Conservation (phyloP, 2,113 vertebrate genomes). For the Archocentrus centrarchus region DNA sequence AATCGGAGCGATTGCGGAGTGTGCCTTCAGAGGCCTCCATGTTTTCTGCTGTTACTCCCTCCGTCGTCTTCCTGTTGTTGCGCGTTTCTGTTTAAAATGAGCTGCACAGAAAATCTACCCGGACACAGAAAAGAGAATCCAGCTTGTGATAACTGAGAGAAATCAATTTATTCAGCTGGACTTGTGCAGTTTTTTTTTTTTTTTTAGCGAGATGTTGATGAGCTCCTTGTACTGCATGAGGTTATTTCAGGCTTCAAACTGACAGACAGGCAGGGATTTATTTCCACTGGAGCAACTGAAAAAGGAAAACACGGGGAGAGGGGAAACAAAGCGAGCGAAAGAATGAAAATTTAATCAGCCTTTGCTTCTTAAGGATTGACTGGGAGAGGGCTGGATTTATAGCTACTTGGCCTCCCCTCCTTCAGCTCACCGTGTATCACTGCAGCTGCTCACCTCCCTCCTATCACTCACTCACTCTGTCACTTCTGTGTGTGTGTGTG, state of each 20-base stretch:
- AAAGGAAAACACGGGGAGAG: conserved; percentile 10
- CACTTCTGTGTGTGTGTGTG: conserved; percentile 10
- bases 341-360: conserved; percentile 62
- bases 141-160: neutral
- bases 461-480: conserved; percentile 12
- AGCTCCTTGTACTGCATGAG: neutral
- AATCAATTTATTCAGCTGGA: conserved; percentile 32
- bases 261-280: conserved; percentile 27
- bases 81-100: conserved; percentile 1
- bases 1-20: neutral
- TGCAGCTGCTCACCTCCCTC: conserved; percentile 51
- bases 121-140: neutral
- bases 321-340: conserved; percentile 15
- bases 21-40: neutral
- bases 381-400: conserved; percentile 52
- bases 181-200: neutral
- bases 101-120: neutral
- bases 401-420: conserved; percentile 46
- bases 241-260: conserved; percentile 22
- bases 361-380: conserved; percentile 41
- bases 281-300: conserved; percentile 8
- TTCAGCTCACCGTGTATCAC: conserved; percentile 45
- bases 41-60: neutral
- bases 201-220: neutral
- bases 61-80: neutral